These are phyloP conservation scores for Byasa hedistus DNA, from an alignment of 2,888 invertebrate species.

Conservation along the genomic window DNA sequence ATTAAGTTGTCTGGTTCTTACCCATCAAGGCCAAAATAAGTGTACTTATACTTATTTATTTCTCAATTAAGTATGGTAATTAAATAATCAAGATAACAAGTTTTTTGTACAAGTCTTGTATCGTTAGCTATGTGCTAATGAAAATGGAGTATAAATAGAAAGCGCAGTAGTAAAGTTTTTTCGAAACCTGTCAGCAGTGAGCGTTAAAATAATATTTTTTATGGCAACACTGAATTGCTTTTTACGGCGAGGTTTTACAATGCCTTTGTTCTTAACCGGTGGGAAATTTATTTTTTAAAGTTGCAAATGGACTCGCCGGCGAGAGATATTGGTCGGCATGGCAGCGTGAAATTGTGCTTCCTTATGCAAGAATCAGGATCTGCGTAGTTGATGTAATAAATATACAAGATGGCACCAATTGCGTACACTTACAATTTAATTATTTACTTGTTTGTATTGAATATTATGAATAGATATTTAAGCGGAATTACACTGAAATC, in stretches of 20 bases:
- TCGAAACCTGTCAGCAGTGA: too few species aligned
- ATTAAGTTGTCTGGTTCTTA: too few species aligned
- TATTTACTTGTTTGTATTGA: not conserved
- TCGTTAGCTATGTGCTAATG: too few species aligned
- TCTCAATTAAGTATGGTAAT: too few species aligned
- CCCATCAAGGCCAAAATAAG: too few species aligned
- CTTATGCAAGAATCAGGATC: conserved; percentile 4
- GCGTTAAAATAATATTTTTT: not conserved
- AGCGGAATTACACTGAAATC: not conserved
- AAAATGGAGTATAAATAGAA: too few species aligned
- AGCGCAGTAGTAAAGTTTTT: not conserved
- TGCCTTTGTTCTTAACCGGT: not conserved
- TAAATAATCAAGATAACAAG: too few species aligned
- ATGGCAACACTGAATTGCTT: not conserved
- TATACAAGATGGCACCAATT: too few species aligned
- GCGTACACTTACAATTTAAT: not conserved
- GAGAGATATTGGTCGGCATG: conserved; percentile 21
- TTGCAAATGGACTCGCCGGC: conserved; percentile 8
- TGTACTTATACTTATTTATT: too few species aligned
- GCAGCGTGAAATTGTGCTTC: conserved; percentile 24
- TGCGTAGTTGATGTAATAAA: not conserved
- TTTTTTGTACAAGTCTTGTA: too few species aligned
- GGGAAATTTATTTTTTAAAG: conserved; percentile 15
- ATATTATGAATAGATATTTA: not conserved
- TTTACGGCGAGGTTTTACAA: not conserved